Percentiles rank a stretch among this genome's conserved stretches.
phyloP scores from a whole-genome alignment of 2,888 invertebrate genomes.

The Leistus spinibarbis region DNA sequence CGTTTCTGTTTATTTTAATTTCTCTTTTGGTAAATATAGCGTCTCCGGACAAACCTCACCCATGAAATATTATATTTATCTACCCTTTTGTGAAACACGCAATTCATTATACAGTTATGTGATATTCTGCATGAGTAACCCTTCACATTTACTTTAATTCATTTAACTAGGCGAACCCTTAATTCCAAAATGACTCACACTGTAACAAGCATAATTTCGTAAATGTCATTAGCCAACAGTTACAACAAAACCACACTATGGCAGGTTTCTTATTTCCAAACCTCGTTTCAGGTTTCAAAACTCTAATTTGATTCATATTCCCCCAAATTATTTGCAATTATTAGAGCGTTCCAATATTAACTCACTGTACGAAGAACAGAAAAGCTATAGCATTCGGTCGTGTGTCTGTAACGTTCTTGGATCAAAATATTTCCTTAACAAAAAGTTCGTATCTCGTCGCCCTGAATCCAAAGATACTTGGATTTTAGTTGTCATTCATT shows the following conservation, averaged over 20 bases:
- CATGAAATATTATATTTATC: neutral
- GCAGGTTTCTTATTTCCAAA: neutral
- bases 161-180: constrained; percentile 6
- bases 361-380: too few relatives aligned
- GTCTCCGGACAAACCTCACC: neutral
- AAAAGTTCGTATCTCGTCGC: too few relatives aligned
- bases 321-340: neutral
- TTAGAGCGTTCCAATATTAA: too few relatives aligned
- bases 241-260: neutral
- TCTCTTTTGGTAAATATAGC: neutral
- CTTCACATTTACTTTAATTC: constrained; percentile 32
- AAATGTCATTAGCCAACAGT: neutral
- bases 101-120: constrained; percentile 12
- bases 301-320: neutral
- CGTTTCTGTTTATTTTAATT: neutral
- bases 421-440: too few relatives aligned
- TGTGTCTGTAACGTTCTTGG: too few relatives aligned
- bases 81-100: constrained; percentile 10
- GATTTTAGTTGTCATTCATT: too few relatives aligned
- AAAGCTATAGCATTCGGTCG: too few relatives aligned
- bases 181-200: neutral
- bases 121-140: constrained; percentile 32
- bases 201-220: neutral
- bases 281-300: neutral
- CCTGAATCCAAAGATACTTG: too few relatives aligned